Evolutionary conservation across 2,888 invertebrate species (phyloP), one percentile per base, ranked within the genome.

Genomic region (Spodoptera exigua): DNA sequence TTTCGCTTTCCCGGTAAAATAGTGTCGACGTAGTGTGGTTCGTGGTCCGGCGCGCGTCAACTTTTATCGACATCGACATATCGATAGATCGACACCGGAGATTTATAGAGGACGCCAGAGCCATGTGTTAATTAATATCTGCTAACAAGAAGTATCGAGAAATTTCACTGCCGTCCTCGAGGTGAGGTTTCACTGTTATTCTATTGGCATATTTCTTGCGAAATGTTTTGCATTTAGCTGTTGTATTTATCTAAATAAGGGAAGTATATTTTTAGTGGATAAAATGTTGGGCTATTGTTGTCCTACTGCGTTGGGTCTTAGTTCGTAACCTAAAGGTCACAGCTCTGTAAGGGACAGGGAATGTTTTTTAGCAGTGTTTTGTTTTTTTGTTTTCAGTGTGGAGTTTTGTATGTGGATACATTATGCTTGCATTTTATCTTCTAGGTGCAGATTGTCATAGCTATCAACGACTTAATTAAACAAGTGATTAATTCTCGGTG

Each of bases 61-160:
- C 74, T 73, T 75, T 75, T 80, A 86, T 86, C 86, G 84, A 64
- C 61, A 39, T 52, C 62, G 70, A 85, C 83, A 78, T 80, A 86
- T 84, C 86, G 89, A 86, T 83, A 84, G 82, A 81, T 84, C 86
- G 87, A 87, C 88, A 78, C 75, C 70, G 72, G 72, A 88, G 90
- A 91, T 91, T 90, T 90, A 91, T 89, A 86, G 84, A 82, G 80
- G 86, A 79, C 82, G 74, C 76, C 79, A 71, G 70, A 70, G 81
- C 84, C 86, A 89, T 88, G 90, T 90, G 90, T 90, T 91, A 91
- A 91, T 91, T 91, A 91, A 89, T 88, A 80, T 79, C 79, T 9
- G 7, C 27, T 82, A 81, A 88, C 86, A 81, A 88, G 85, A 74
- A 74, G 78, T 76, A 76, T 71, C 76, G 43, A 40, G 60, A 52